Percentiles rank a stretch among this genome's conserved stretches.
Conservation (phyloP, 1,140 invertebrate species). For the Drosophila subpulchrella region DNA sequence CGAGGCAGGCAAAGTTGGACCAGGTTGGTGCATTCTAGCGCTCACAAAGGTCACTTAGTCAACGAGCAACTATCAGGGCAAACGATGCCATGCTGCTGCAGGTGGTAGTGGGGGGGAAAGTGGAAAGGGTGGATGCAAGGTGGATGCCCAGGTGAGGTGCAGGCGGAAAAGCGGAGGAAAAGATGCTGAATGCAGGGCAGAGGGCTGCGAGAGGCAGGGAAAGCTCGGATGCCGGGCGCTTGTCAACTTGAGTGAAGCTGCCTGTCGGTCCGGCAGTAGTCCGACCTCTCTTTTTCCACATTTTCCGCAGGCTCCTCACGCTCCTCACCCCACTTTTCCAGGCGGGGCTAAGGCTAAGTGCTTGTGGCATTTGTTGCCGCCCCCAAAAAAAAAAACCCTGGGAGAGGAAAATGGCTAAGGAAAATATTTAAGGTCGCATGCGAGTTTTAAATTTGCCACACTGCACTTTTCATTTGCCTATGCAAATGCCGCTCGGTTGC, state of each 20-base stretch:
- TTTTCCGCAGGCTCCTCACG: not conserved
- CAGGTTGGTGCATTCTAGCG: slow-evolving; percentile 64
- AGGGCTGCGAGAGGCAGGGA: slow-evolving; percentile 11
- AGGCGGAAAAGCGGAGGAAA: slow-evolving; percentile 9
- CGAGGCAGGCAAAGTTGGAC: slow-evolving; percentile 56
- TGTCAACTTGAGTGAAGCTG: slow-evolving; percentile 67
- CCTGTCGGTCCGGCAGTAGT: slow-evolving; percentile 35
- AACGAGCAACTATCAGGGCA: slow-evolving; percentile 70
- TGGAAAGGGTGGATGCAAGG: slow-evolving; percentile 12
- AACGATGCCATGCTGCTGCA: slow-evolving; percentile 41
- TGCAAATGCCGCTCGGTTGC: slow-evolving; percentile 41
- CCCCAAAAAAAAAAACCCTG: slow-evolving; percentile 27
- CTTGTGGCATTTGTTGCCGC: slow-evolving; percentile 58
- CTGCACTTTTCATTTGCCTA: slow-evolving; percentile 53
- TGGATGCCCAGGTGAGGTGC: not conserved
- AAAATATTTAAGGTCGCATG: slow-evolving; percentile 45
- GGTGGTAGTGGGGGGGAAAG: slow-evolving; percentile 20
- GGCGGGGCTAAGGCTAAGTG: slow-evolving; percentile 59
- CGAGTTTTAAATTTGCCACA: slow-evolving; percentile 49
- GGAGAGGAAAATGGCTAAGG: slow-evolving; percentile 3
- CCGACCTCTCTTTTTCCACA: slow-evolving; percentile 5
- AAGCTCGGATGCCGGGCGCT: slow-evolving; percentile 39
- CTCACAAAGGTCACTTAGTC: slow-evolving; percentile 79
- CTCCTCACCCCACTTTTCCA: slow-evolving; percentile 3
- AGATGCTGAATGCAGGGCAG: slow-evolving; percentile 43